Evolutionary conservation across 1,140 invertebrate species (phyloP).

Genomic region (Philopotamus ludificatus): DNA sequence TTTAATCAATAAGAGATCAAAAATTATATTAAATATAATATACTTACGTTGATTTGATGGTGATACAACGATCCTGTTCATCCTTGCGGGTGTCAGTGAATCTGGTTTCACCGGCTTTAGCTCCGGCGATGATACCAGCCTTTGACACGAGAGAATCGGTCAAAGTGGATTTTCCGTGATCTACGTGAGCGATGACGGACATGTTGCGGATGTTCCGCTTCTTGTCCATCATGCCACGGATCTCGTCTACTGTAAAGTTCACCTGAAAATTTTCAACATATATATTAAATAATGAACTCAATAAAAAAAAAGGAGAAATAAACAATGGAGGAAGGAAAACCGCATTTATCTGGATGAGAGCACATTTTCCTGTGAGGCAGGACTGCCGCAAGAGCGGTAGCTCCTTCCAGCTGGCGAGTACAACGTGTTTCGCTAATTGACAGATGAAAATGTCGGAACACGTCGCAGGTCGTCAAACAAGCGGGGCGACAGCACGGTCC

Average conservation of each 20-base stretch:
- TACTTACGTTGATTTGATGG: slow-evolving; percentile 99
- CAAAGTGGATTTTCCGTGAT: slow-evolving; percentile 99
- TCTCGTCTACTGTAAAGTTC: slow-evolving; percentile 99
- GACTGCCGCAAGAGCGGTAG: too few species aligned
- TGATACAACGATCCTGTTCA: slow-evolving; percentile 99
- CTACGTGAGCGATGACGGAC: slow-evolving; percentile 99
- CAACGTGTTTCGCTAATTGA: not conserved
- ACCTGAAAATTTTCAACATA: slow-evolving; percentile 65
- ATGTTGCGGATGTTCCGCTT: slow-evolving; percentile 99
- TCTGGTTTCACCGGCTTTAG: slow-evolving; percentile 97
- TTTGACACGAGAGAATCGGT: slow-evolving; percentile 99
- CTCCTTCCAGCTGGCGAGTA: too few species aligned
- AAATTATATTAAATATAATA: too few species aligned
- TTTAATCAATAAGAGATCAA: too few species aligned
- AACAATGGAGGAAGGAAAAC: too few species aligned
- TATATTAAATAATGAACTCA: not conserved
- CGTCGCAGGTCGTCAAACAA: slow-evolving; percentile 1
- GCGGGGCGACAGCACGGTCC: too few species aligned
- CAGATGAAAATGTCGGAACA: slow-evolving; percentile 12
- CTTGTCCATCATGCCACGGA: slow-evolving; percentile 99
- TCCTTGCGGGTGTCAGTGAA: slow-evolving; percentile 99
- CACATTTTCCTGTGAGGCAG: too few species aligned
- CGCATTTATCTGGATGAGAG: too few species aligned
- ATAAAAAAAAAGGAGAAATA: not conserved
- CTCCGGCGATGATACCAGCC: slow-evolving; percentile 98